A percentile compares a stretch with the other conserved stretches of the same genome.
Conservation (phyloP, 1,140 invertebrate genomes). For the Cydia amplana region DNA sequence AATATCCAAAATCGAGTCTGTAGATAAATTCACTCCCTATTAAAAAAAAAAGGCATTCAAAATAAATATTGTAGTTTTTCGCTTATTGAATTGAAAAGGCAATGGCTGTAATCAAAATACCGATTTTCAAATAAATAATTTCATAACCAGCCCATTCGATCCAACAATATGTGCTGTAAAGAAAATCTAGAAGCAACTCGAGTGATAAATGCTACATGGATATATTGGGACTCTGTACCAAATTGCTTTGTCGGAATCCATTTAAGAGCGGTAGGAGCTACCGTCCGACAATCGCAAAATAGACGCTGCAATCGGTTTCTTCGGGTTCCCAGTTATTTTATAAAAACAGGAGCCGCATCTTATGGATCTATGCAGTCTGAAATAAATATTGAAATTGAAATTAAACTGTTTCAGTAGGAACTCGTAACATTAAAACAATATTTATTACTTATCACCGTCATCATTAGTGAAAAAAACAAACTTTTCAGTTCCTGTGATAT, state of each 20-base stretch:
- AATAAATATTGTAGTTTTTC: no score
- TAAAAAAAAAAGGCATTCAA: no score
- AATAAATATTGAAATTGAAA: no score
- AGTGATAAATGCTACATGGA: not conserved
- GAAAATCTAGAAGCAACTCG: not conserved
- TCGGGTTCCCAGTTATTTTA: not conserved
- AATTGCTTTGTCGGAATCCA: constrained; percentile 16
- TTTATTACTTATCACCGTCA: not conserved
- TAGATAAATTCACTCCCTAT: no score
- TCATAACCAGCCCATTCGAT: no score
- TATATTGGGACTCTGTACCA: not conserved
- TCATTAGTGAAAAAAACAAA: no score
- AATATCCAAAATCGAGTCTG: no score
- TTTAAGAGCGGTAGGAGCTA: not conserved
- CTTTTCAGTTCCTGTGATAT: no score
- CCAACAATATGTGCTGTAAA: no score
- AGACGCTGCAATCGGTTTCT: not conserved
- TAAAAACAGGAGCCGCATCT: not conserved
- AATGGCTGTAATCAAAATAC: not conserved
- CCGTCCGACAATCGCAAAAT: not conserved
- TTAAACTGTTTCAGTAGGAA: not conserved
- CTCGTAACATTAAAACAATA: not conserved
- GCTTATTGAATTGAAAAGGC: not conserved
- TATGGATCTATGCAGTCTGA: no score
- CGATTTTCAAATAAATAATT: no score